Evolutionary conservation across 2,888 invertebrate species (phyloP).

Genomic region (Nomada goodeniana): DNA sequence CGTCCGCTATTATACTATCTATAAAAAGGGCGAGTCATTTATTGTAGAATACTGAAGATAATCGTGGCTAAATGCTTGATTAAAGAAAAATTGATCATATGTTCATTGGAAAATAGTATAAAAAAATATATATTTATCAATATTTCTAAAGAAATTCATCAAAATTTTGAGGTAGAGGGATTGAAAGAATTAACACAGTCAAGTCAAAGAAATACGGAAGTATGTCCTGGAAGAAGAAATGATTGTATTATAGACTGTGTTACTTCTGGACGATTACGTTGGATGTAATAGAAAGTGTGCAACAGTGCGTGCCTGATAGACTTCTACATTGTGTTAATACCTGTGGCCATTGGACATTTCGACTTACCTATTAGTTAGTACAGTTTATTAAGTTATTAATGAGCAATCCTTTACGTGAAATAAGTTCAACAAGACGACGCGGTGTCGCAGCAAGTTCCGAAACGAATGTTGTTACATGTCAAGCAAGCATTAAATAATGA

Average conservation of each 20-base stretch:
- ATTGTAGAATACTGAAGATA: too few species aligned
- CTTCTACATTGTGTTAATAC: slow-evolving; percentile 17
- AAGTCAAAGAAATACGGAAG: background rate
- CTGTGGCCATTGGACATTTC: slow-evolving; percentile 22
- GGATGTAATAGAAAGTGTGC: slow-evolving; percentile 49
- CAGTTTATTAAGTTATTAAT: background rate
- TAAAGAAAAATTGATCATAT: too few species aligned
- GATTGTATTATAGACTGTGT: slow-evolving; percentile 25
- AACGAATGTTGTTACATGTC: background rate
- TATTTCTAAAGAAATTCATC: background rate
- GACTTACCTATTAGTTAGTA: slow-evolving; percentile 16
- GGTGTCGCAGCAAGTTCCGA: background rate
- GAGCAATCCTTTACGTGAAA: background rate
- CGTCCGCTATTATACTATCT: too few species aligned
- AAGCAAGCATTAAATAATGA: too few species aligned
- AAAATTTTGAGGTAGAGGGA: background rate
- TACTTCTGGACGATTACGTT: slow-evolving; percentile 38
- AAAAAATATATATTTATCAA: too few species aligned
- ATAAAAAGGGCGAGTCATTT: too few species aligned
- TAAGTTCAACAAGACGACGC: background rate
- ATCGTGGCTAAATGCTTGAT: too few species aligned
- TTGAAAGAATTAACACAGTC: background rate
- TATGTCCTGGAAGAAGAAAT: slow-evolving; percentile 10
- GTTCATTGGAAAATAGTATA: too few species aligned
- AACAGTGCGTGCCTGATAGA: slow-evolving; percentile 32